These are phyloP conservation scores for Drosophila paramelanica DNA, from an alignment of 2,888 invertebrate species.

Conservation along the genomic window DNA sequence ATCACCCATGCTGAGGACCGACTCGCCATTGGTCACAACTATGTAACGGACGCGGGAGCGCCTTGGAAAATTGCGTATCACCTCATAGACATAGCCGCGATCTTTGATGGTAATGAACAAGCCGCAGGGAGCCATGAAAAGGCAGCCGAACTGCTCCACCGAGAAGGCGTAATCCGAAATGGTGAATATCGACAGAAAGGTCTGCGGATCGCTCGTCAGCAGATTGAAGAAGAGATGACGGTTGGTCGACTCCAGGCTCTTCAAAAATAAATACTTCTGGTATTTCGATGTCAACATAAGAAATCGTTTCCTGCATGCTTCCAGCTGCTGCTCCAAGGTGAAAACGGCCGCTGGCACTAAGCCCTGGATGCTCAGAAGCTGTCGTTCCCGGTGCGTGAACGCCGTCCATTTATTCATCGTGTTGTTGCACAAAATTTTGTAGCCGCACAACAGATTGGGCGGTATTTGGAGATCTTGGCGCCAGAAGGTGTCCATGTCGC, in stretches of 20 bases:
- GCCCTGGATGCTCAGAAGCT: constrained; percentile 47
- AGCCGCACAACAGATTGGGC: constrained; percentile 9
- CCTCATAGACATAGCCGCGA: constrained; percentile 50
- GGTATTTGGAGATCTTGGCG: background rate
- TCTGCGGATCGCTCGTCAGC: constrained; percentile 29
- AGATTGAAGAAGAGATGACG: constrained; percentile 43
- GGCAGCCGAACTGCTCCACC: constrained; percentile 13
- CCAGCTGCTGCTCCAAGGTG: constrained; percentile 42
- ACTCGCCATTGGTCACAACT: constrained; percentile 49
- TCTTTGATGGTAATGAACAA: constrained; percentile 57
- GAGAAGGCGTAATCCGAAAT: background rate
- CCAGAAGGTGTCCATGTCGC: constrained; percentile 47
- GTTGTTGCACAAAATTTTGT: background rate
- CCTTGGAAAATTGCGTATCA: constrained; percentile 58
- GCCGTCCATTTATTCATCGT: constrained; percentile 35
- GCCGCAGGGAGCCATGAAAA: background rate
- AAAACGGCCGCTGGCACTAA: constrained; percentile 38
- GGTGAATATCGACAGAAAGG: constrained; percentile 31
- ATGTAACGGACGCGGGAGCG: constrained; percentile 33
- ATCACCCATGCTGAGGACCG: constrained; percentile 47
- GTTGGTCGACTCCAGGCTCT: constrained; percentile 23
- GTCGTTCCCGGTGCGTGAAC: constrained; percentile 54
- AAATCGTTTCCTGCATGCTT: constrained; percentile 1
- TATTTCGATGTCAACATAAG: accelerated
- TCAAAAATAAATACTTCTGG: constrained; percentile 25